Percentiles rank a stretch among this genome's conserved stretches.
phyloP scores from a whole-genome alignment of 1,140 invertebrate species.

The Branchinecta lindahli region DNA sequence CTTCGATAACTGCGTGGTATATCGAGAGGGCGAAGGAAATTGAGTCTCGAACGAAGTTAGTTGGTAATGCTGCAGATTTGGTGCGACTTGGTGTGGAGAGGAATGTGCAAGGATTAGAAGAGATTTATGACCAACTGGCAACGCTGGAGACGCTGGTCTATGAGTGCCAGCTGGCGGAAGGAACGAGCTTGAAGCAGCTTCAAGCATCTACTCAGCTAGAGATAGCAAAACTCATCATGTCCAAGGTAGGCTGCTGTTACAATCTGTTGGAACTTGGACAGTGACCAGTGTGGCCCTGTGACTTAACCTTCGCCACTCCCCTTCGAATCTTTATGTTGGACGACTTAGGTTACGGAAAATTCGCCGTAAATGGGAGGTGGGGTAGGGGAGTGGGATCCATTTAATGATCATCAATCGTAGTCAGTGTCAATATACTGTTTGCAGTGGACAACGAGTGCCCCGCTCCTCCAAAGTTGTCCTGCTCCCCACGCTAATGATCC shows the following conservation, averaged over 20 bases:
- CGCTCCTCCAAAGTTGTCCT: too few species aligned
- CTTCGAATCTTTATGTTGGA: too few species aligned
- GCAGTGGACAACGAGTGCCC: too few species aligned
- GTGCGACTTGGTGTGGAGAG: conserved; percentile 46
- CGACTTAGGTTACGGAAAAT: too few species aligned
- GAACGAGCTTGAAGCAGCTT: conserved; percentile 40
- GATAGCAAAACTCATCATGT: conserved; percentile 51
- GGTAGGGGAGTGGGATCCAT: too few species aligned
- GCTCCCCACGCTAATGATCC: too few species aligned
- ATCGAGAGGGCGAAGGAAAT: conserved; percentile 46
- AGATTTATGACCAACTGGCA: conserved; percentile 45
- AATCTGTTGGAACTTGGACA: not conserved
- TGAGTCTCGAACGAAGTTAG: conserved; percentile 42
- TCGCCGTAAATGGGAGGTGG: too few species aligned
- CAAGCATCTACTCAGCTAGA: conserved; percentile 44
- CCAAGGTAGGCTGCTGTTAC: conserved; percentile 32
- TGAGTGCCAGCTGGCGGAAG: conserved; percentile 45
- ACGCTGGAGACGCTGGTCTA: conserved; percentile 56
- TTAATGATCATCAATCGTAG: too few species aligned
- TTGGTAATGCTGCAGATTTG: conserved; percentile 49
- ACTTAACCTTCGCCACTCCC: too few species aligned
- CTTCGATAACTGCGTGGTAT: conserved; percentile 48
- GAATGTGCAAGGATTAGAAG: conserved; percentile 42
- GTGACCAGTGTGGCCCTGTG: not conserved
- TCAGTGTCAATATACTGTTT: too few species aligned